These are phyloP conservation scores for Iselma pallidipennis DNA, from an alignment of 2,888 invertebrate species.

Conservation along the genomic window DNA sequence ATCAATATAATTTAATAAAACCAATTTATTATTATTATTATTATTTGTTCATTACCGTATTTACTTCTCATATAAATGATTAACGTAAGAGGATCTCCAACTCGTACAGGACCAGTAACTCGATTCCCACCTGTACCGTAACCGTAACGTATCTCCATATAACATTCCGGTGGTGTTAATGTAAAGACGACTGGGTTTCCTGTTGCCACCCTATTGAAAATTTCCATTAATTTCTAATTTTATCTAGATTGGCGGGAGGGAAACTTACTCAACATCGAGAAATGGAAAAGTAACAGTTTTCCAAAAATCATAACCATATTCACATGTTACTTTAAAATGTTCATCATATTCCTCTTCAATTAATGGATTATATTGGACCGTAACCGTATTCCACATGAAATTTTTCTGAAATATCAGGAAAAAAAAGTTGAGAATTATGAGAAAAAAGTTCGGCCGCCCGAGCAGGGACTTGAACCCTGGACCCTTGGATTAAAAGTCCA, in stretches of 20 bases:
- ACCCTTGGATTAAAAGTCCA: constrained; percentile 76
- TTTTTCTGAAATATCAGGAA: constrained; percentile 69
- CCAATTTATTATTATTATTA: background rate
- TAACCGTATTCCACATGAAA: constrained; percentile 96
- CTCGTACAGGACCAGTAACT: constrained; percentile 86
- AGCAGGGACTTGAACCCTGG: constrained; percentile 76
- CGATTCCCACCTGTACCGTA: constrained; percentile 85
- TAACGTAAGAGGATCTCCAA: constrained; percentile 88
- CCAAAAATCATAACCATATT: constrained; percentile 96
- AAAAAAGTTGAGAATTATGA: constrained; percentile 1
- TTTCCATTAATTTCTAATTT: background rate
- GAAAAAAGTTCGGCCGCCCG: constrained; percentile 55
- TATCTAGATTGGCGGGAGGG: too few relatives aligned
- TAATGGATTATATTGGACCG: constrained; percentile 89
- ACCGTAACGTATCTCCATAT: constrained; percentile 93
- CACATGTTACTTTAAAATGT: constrained; percentile 94
- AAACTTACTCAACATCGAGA: constrained; percentile 88
- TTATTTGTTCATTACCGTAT: constrained; percentile 69
- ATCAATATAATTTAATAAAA: background rate
- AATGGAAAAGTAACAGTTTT: constrained; percentile 95
- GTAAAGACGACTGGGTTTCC: constrained; percentile 94
- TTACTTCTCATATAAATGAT: constrained; percentile 95
- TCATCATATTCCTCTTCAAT: constrained; percentile 95
- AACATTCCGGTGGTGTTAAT: constrained; percentile 90
- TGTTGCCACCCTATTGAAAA: constrained; percentile 77